Percentiles rank a stretch among this genome's conserved stretches.
These are phyloP conservation scores for Athalia cordata DNA, from an alignment of 2,888 invertebrate species.

Conservation along the genomic window DNA sequence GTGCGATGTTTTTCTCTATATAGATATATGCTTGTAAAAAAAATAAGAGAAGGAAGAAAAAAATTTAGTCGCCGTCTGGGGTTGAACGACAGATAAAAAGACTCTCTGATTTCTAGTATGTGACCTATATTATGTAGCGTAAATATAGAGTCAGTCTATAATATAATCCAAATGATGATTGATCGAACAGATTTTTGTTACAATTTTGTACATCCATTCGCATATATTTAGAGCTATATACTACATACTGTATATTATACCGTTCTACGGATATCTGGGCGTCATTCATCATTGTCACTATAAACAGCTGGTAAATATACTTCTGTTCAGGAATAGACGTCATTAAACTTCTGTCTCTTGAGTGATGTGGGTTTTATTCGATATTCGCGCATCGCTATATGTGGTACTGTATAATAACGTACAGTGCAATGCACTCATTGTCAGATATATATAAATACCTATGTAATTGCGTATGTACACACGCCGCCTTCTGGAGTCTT, in stretches of 20 bases:
- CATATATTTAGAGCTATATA: not conserved
- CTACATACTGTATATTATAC: not conserved
- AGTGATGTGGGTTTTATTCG: conserved; percentile 40
- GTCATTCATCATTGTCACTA: conserved; percentile 33
- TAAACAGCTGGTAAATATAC: conserved; percentile 42
- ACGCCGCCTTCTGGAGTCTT: no score
- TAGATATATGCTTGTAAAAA: no score
- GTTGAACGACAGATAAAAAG: conserved; percentile 17
- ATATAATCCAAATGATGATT: conserved; percentile 30
- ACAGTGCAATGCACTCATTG: no score
- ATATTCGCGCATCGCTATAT: not conserved
- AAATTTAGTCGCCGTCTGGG: not conserved
- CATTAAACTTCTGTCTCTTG: not conserved
- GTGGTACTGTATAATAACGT: no score
- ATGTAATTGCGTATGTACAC: no score
- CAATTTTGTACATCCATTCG: conserved; percentile 8
- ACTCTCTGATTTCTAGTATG: not conserved
- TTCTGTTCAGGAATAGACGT: conserved; percentile 30
- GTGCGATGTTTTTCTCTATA: not conserved
- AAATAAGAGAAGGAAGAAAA: not conserved
- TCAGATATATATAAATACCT: no score
- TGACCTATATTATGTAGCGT: not conserved
- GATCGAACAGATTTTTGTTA: conserved; percentile 27
- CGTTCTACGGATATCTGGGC: not conserved
- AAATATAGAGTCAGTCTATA: not conserved